phyloP scores from a whole-genome alignment of 2,888 invertebrate species.

The Miltochrista miniata region DNA sequence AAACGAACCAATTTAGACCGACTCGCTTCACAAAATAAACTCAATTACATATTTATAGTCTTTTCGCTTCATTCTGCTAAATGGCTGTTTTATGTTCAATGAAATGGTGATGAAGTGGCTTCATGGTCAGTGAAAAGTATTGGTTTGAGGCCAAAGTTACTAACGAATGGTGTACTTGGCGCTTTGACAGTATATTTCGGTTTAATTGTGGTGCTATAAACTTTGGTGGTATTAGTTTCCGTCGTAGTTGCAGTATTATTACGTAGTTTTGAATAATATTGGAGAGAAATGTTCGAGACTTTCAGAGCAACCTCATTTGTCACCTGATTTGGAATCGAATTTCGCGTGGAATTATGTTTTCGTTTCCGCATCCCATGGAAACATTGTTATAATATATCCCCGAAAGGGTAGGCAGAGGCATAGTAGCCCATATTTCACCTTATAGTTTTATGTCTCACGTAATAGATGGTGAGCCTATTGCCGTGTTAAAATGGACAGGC shows the following conservation, averaged over 20 bases:
- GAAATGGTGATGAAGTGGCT: constrained; percentile 17
- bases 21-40: constrained; percentile 17
- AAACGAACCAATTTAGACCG: not conserved
- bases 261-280: too few species aligned
- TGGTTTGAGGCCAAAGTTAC: constrained; percentile 27
- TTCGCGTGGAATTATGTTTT: too few species aligned
- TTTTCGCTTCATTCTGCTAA: constrained; percentile 21
- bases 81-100: constrained; percentile 29
- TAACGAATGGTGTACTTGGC: constrained; percentile 18
- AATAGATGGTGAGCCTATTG: too few species aligned
- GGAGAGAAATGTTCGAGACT: too few species aligned
- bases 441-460: too few species aligned
- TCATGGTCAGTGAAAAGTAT: constrained; percentile 17
- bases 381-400: too few species aligned
- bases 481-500: too few species aligned
- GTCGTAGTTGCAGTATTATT: not conserved
- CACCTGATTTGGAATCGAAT: too few species aligned
- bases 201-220: not conserved
- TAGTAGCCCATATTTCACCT: too few species aligned
- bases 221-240: not conserved
- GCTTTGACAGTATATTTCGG: constrained; percentile 10
- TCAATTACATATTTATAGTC: constrained; percentile 9
- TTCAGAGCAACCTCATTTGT: too few species aligned
- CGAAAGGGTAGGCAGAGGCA: too few species aligned
- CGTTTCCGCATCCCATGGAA: too few species aligned